Conservation (phyloP, 1,140 invertebrate species). For the Cotesia glomerata region DNA sequence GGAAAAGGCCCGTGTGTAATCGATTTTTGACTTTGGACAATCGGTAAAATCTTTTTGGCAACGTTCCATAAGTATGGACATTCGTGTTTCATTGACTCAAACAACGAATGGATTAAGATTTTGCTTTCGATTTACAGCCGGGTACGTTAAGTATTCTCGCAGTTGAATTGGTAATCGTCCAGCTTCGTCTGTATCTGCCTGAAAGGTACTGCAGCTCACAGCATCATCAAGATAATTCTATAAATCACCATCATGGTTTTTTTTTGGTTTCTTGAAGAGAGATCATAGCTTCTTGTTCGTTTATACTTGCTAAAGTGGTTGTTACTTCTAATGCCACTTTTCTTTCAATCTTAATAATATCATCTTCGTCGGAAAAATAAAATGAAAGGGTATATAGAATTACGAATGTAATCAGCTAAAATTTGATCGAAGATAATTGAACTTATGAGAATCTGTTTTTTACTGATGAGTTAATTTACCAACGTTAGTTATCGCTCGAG, state of each 20-base stretch:
- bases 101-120: slow-evolving; percentile 17
- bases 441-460: too few relatives aligned
- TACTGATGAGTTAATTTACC: neutral
- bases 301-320: neutral
- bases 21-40: neutral
- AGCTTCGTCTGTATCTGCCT: neutral
- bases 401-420: too few relatives aligned
- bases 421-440: too few relatives aligned
- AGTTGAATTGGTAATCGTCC: slow-evolving; percentile 23
- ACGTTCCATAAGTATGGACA: neutral
- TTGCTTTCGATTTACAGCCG: neutral
- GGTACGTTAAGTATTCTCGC: neutral
- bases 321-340: neutral
- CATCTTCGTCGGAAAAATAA: too few relatives aligned
- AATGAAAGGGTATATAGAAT: too few relatives aligned
- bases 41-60: neutral
- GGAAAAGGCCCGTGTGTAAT: neutral
- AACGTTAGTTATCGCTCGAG: neutral
- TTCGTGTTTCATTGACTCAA: neutral
- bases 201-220: neutral
- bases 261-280: neutral
- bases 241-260: neutral
- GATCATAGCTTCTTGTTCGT: neutral
- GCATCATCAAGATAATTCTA: neutral
- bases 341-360: neutral